Conservation (phyloP, 1,140 invertebrate genomes). For the Bombus balteatus region DNA sequence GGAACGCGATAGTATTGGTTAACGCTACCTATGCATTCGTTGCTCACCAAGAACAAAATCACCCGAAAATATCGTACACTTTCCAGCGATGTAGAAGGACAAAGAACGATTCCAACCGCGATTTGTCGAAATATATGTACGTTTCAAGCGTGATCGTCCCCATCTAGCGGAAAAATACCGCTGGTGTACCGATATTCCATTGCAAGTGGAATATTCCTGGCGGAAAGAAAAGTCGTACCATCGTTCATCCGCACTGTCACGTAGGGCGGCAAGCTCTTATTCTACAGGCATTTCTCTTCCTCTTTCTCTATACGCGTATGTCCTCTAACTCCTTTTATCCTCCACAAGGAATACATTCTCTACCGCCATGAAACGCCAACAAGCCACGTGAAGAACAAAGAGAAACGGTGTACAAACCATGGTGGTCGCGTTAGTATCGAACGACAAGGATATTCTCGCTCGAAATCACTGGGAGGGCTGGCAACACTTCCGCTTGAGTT, state of each 20-base stretch:
- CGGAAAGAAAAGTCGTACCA: conserved; percentile 65
- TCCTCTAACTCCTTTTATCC: conserved; percentile 8
- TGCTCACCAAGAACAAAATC: neutral
- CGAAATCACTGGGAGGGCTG: neutral
- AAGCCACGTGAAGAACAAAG: neutral
- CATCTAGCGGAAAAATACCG: conserved; percentile 53
- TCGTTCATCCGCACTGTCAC: conserved; percentile 61
- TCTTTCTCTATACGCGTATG: neutral
- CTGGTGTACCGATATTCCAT: conserved; percentile 63
- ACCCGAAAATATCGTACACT: neutral
- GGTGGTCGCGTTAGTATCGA: conserved; percentile 52
- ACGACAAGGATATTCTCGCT: conserved; percentile 28
- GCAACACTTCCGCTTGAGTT: neutral
- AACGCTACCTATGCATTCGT: neutral
- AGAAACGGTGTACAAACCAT: neutral
- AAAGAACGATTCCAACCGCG: conserved; percentile 19
- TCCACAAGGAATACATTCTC: conserved; percentile 14
- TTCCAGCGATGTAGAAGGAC: neutral
- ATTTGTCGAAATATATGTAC: conserved; percentile 57
- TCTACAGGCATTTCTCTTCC: conserved; percentile 47
- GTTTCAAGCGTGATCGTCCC: conserved; percentile 51
- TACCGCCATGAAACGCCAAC: neutral
- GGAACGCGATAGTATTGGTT: neutral
- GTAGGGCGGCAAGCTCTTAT: conserved; percentile 62
- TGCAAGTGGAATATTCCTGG: conserved; percentile 62